Conservation (phyloP, 2,888 invertebrate genomes). For the Chrysolina americana region DNA sequence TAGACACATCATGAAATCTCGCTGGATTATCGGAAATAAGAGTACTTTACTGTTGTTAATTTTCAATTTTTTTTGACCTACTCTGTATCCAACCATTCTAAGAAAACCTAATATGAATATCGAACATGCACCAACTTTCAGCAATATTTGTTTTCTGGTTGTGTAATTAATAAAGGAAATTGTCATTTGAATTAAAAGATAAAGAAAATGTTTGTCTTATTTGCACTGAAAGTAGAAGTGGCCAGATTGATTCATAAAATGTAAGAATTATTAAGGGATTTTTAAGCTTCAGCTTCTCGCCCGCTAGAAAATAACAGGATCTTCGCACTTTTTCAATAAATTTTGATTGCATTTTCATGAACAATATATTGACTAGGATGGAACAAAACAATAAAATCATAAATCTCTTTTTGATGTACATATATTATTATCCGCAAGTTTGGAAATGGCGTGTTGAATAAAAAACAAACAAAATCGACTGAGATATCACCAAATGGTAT, state of each 20-base stretch:
- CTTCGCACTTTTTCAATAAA: background rate
- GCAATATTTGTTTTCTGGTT: too few species aligned
- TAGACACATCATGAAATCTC: too few species aligned
- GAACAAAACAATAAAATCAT: slow-evolving; percentile 3
- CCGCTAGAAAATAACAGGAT: background rate
- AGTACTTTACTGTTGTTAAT: too few species aligned
- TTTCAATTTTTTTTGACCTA: too few species aligned
- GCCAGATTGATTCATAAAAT: background rate
- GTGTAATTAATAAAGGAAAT: too few species aligned
- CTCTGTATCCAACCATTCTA: too few species aligned
- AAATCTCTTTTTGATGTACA: slow-evolving; percentile 23
- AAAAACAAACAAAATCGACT: slow-evolving; percentile 12
- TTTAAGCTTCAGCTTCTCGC: background rate
- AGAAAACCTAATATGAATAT: too few species aligned
- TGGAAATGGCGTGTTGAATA: slow-evolving; percentile 22
- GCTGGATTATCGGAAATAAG: too few species aligned
- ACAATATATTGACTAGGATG: background rate
- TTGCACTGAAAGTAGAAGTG: background rate
- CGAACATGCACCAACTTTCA: too few species aligned
- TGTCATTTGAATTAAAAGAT: too few species aligned
- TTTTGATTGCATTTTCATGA: background rate
- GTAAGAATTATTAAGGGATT: too few species aligned
- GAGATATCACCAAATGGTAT: slow-evolving; percentile 42
- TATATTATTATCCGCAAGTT: background rate
- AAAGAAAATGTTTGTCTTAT: too few species aligned